Evolutionary conservation across 1,140 invertebrate genomes (phyloP).

Genomic region (Danaus plexippus): DNA sequence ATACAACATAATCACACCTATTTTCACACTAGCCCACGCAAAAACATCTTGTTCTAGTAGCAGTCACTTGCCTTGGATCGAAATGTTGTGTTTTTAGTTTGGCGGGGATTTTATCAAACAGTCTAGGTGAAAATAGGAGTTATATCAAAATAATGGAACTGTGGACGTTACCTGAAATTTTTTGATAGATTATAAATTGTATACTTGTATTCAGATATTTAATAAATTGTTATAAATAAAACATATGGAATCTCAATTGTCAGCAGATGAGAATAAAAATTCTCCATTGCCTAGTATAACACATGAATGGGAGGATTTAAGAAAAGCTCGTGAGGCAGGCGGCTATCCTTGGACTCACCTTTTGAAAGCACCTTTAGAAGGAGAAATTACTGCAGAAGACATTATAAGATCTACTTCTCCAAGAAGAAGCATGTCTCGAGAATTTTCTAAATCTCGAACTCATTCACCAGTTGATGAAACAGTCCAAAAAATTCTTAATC

Average conservation of each 20-base stretch:
- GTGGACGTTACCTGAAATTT: constrained; percentile 29
- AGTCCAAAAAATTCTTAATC: constrained; percentile 57
- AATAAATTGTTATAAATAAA: constrained; percentile 35
- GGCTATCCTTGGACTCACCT: constrained; percentile 82
- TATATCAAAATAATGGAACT: constrained; percentile 22
- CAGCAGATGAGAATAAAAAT: constrained; percentile 61
- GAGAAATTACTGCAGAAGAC: constrained; percentile 68
- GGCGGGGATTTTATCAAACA: constrained; percentile 49
- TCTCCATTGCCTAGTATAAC: constrained; percentile 77
- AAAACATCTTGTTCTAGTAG: constrained; percentile 64
- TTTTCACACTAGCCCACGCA: constrained; percentile 69
- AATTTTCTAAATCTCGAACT: constrained; percentile 58
- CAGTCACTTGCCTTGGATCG: constrained; percentile 55
- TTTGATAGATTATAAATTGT: constrained; percentile 4
- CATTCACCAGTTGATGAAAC: constrained; percentile 49
- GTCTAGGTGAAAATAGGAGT: constrained; percentile 43
- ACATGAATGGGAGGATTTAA: constrained; percentile 81
- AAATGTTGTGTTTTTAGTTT: constrained; percentile 67
- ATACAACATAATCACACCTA: constrained; percentile 68
- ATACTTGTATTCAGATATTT: constrained; percentile 23
- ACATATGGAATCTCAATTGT: constrained; percentile 69
- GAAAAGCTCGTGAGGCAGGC: constrained; percentile 73
- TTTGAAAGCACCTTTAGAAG: constrained; percentile 71
- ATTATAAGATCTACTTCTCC: constrained; percentile 60
- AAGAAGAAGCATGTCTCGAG: constrained; percentile 64